phyloP scores from a whole-genome alignment of 2,113 vertebrate species.

The Gobio gobio region DNA sequence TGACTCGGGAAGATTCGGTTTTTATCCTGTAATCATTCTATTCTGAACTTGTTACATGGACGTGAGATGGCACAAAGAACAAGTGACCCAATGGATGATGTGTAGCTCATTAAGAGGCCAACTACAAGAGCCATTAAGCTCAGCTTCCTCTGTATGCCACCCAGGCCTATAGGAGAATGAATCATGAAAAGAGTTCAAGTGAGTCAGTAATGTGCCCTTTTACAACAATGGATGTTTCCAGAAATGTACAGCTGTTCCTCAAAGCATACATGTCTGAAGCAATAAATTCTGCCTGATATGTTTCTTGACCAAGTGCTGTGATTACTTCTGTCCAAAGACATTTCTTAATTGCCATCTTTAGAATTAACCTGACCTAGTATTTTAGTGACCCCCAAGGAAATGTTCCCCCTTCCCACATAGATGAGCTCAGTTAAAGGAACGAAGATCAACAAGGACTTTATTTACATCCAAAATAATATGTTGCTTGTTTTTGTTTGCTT shows the following conservation, averaged over 20 bases:
- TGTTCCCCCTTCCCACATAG: background rate
- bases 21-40: background rate
- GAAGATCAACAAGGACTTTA: background rate
- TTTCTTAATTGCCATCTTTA: background rate
- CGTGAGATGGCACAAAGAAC: constrained; percentile 1
- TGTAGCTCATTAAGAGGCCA: constrained; percentile 9
- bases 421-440: background rate
- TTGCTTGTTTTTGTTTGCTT: background rate
- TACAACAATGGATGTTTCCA: constrained; percentile 43
- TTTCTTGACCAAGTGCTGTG: constrained; percentile 53
- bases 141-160: background rate
- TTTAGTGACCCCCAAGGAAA: background rate
- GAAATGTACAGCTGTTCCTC: constrained; percentile 69
- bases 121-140: constrained; percentile 1
- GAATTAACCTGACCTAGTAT: background rate
- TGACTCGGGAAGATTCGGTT: background rate
- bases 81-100: background rate
- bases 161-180: constrained; percentile 3
- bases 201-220: constrained; percentile 40
- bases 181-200: constrained; percentile 1
- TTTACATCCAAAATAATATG: background rate
- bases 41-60: constrained; percentile 15
- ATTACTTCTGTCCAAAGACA: constrained; percentile 16
- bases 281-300: constrained; percentile 76
- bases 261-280: constrained; percentile 76